Conservation (phyloP, 2,888 invertebrate species). For the Nomada ferruginata region DNA sequence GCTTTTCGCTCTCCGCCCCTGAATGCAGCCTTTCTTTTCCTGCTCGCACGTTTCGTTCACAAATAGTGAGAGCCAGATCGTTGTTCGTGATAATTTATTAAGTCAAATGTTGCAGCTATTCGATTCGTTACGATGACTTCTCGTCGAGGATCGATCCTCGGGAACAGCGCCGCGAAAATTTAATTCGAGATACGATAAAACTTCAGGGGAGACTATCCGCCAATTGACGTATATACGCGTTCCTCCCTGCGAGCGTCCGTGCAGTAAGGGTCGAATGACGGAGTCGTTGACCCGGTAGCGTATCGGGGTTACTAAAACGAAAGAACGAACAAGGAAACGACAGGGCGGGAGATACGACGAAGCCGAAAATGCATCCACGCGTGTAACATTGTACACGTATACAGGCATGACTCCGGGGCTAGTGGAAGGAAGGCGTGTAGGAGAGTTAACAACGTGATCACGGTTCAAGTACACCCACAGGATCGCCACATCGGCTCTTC, state of each 20-base stretch:
- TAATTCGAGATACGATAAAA: no score
- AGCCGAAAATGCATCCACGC: neutral
- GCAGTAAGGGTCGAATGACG: no score
- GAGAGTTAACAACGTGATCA: conserved; percentile 78
- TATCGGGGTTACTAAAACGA: neutral
- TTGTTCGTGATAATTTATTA: no score
- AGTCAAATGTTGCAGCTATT: no score
- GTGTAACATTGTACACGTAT: conserved; percentile 2
- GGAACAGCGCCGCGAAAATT: no score
- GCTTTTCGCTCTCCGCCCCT: neutral
- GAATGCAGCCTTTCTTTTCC: neutral
- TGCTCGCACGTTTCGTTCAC: neutral
- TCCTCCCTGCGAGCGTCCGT: no score
- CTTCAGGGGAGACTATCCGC: no score
- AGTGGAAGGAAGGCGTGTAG: conserved; percentile 33
- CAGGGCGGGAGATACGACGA: neutral
- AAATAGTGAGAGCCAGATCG: neutral
- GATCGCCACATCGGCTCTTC: conserved; percentile 71
- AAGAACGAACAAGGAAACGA: neutral
- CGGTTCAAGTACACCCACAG: conserved; percentile 77
- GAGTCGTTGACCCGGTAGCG: no score
- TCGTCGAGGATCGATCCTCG: no score
- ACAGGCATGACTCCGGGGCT: conserved; percentile 31
- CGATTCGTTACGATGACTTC: no score
- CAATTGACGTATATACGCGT: no score